Evolutionary conservation across 2,797 vertebrate genomes (phyloP), one percentile per base, ranked within the genome.

Genomic region (Liparis tanakae): DNA sequence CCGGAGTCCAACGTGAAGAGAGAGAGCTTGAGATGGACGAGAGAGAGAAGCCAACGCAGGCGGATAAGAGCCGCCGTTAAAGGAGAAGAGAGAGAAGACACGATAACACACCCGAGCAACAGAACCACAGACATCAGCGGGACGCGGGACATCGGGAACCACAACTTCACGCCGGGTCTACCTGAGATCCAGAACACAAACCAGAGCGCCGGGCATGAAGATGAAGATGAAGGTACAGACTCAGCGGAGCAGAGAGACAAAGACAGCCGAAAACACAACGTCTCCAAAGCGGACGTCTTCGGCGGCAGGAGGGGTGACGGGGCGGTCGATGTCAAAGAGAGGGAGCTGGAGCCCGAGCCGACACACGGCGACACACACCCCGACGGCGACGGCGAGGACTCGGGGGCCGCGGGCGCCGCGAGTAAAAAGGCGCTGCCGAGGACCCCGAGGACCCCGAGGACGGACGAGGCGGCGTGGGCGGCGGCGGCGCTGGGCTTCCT

Each of bases 391-490:
- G 25, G 25, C 20, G 46, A 65, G 61, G 69, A 54, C 8, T 30
- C 44, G 0, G 64, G 33, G 62, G 46, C 74, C 10, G 37, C 37
- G 14, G 39, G 46, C 0, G 36, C 75, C 4, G 72, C 25, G 41
- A 63, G 10, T 6, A 53, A 10, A 30, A 30, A 30, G 25, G 25
- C 2, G 25, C 25, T 30, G 25, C 25, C 25, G 5, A 81, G 10
- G 7, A 36, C 82, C 60, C 86, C 76, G 0, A 92, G 88, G 50
- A 95, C 94, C 3, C 93, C 89, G 0, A 94, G 94, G 68, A 95
- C 95, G 0, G 94, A 96, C 6, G 96, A 98, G 76, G 97, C 96
- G 0, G 90, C 94, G 63, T 98, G 96, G 97, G 97, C 97, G 0
- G 96, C 96, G 1, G 96, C 94, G 0, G 95, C 96, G 0, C 87